These are phyloP conservation scores for Amiota mariae DNA, from an alignment of 2,888 invertebrate genomes.

Conservation along the genomic window DNA sequence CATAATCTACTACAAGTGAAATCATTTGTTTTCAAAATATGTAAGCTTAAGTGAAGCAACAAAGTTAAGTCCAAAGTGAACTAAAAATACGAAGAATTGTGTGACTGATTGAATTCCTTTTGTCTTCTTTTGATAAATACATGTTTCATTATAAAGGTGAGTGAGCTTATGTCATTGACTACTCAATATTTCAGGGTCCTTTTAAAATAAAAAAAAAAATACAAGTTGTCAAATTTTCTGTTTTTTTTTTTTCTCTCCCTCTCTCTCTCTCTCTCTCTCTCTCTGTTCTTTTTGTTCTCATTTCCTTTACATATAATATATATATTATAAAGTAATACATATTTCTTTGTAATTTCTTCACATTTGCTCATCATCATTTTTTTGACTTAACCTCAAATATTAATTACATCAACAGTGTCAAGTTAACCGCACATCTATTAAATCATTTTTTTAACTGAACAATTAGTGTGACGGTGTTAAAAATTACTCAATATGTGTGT, in stretches of 20 bases:
- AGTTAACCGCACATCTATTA: not conserved
- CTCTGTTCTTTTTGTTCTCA: no score
- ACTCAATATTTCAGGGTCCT: no score
- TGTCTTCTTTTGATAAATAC: not conserved
- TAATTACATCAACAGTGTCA: slow-evolving; percentile 20
- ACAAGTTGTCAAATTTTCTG: not conserved
- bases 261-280: not conserved
- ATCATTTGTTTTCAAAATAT: no score
- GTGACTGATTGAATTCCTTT: no score
- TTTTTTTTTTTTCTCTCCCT: not conserved
- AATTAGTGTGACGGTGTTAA: slow-evolving; percentile 67
- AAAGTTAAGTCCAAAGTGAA: no score
- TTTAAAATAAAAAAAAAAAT: no score
- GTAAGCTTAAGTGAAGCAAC: no score
- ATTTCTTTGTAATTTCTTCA: not conserved
- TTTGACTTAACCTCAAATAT: slow-evolving; percentile 19
- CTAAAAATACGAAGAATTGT: no score
- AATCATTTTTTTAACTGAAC: slow-evolving; percentile 28
- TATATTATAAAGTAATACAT: no score
- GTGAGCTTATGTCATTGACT: not conserved
- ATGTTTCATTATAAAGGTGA: not conserved
- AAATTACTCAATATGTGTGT: slow-evolving; percentile 54
- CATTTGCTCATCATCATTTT: not conserved
- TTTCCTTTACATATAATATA: no score
- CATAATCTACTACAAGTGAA: no score